Conservation (phyloP, 2,113 vertebrate genomes). For the Phylloscopus whistleri region DNA sequence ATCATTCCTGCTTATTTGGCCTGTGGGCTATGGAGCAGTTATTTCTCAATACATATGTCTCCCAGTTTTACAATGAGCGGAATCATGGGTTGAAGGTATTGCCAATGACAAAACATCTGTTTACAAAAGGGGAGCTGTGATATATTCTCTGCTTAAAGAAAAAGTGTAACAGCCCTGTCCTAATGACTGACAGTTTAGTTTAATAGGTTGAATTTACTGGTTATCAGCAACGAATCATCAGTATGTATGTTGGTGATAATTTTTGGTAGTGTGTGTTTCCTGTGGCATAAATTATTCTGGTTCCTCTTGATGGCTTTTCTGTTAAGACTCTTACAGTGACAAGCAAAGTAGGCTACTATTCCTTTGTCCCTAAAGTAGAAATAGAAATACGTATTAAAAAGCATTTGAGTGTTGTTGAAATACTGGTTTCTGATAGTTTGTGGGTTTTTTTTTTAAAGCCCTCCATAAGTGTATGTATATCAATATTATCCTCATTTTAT, state of each 20-base stretch:
- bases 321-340: not conserved
- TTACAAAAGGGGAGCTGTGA: not conserved
- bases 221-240: not conserved
- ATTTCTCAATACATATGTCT: not conserved
- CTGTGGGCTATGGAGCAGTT: not conserved
- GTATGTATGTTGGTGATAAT: not conserved
- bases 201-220: not conserved
- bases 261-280: not conserved
- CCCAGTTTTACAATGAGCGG: not conserved
- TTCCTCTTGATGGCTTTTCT: not conserved
- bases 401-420: not conserved
- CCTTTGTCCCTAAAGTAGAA: not conserved
- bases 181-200: not conserved
- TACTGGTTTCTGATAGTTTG: not conserved
- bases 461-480: not conserved
- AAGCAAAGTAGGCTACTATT: not conserved
- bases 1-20: not conserved
- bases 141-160: not conserved
- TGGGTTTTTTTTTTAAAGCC: not conserved
- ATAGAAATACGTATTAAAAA: not conserved
- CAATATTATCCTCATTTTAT: not conserved
- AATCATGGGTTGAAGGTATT: not conserved
- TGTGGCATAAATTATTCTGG: not conserved
- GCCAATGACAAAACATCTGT: not conserved
- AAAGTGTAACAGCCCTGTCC: not conserved